phyloP scores from a whole-genome alignment of 2,888 invertebrate genomes.

The Fragum whitleyi region DNA sequence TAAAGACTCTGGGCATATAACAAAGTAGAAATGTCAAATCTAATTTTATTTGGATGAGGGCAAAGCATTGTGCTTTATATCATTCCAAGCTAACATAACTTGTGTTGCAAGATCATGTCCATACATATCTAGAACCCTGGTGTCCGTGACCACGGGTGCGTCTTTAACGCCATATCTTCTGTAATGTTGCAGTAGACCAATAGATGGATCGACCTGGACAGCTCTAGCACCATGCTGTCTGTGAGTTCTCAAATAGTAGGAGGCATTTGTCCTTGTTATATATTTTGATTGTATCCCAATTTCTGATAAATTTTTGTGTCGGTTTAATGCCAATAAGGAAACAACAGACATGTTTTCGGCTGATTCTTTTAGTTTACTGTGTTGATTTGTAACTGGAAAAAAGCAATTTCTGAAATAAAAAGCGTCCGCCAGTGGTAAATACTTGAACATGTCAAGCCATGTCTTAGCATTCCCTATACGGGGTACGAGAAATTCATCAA shows the following conservation, averaged over 20 bases:
- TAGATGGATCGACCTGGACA: background rate
- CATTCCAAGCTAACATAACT: too few relatives aligned
- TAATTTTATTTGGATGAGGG: too few relatives aligned
- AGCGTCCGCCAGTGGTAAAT: background rate
- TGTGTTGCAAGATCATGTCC: too few relatives aligned
- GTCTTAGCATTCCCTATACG: background rate
- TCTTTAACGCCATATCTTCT: background rate
- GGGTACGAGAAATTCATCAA: conserved; percentile 26
- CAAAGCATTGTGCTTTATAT: too few relatives aligned
- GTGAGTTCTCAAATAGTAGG: background rate
- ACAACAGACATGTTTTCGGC: background rate
- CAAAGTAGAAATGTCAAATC: too few relatives aligned
- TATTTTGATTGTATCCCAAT: background rate
- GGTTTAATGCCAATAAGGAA: background rate
- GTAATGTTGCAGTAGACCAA: background rate
- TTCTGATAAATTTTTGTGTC: background rate
- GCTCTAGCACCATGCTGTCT: background rate
- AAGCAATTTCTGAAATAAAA: background rate
- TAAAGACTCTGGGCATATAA: too few relatives aligned
- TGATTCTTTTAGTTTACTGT: background rate
- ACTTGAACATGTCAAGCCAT: background rate
- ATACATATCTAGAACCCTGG: too few relatives aligned
- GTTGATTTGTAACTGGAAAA: background rate
- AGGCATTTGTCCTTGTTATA: background rate
- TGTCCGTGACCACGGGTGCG: background rate